Base-by-base conservation (phyloP, 2,888 invertebrate genomes). In the Epinotia bilunana region DNA sequence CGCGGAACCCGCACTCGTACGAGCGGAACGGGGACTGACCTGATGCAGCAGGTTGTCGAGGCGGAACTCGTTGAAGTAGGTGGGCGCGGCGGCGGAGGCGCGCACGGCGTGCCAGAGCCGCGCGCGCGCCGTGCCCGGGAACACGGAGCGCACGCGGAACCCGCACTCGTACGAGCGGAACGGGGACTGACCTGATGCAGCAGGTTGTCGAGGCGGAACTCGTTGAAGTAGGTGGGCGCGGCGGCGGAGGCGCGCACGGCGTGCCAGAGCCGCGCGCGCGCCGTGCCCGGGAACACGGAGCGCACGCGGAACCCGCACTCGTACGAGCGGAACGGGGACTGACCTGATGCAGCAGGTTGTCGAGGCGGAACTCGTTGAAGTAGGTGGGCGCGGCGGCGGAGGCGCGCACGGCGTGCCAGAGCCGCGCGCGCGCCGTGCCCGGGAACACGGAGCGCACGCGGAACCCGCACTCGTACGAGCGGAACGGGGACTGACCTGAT, bases 371-470 rank as follows among this genome's bases (percentile, higher is more conserved):
- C 53, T 53, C 53, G 53, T 97, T 96, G 91, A 98, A 98, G 93
- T 98, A 98, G 0, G 97, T 97, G 2, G 98, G 99, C 4, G 98
- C 98, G 58, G 98, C 98, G 58, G 98, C 97, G 0, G 98, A 98
- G 0, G 98, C 98, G 79, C 98, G 92, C 33, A 97, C 96, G n/a
- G 97, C 97, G 91, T 98, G 96, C 98, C 98, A 98, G 74, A 98
- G 23, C 16, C 49, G 49, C 11, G 18, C 58, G 18, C 58, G 18
- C 18, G 20, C 18, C 58, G 18, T 58, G 18, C 58, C 58, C 58
- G 20, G 20, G 18, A 28, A 28, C n/a, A 67, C 43, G 12, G 23
- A 1, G 3, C 28, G 68, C 67, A 12, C 11, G 33, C 33, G 33
- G 33, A 65, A 46, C 64, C 49, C 49, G 16, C 49, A 49, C 28